Evolutionary conservation across 1,140 invertebrate species (phyloP).

Genomic region (Trachymyrmex septentrionalis): DNA sequence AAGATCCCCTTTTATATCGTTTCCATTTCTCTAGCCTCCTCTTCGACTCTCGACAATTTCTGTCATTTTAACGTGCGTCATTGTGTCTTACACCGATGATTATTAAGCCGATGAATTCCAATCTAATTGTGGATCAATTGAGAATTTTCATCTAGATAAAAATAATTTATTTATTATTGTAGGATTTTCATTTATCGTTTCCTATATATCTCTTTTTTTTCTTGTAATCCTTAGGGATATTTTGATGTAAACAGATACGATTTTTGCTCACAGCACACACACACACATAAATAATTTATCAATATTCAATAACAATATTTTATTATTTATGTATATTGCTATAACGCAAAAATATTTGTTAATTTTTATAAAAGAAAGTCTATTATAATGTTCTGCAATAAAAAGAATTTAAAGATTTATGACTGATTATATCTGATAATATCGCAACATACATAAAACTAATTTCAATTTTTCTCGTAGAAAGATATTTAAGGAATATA

Average conservation of each 20-base stretch:
- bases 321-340: not conserved
- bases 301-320: not conserved
- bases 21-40: conserved; percentile 30
- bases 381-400: not conserved
- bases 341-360: not conserved
- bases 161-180: not conserved
- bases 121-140: conserved; percentile 35
- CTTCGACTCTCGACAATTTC: conserved; percentile 56
- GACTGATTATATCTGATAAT: not conserved
- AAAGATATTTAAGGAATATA: conserved; percentile 5
- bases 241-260: not conserved
- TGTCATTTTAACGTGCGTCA: conserved; percentile 63
- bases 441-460: not conserved
- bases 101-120: conserved; percentile 59
- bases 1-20: conserved; percentile 65
- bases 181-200: not conserved
- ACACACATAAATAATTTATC: no score
- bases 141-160: conserved; percentile 42
- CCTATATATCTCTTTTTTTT: not conserved
- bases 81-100: conserved; percentile 71
- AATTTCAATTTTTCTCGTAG: not conserved
- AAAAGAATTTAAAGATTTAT: not conserved
- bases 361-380: not conserved
- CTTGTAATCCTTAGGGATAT: not conserved
- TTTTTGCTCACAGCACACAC: no score